Percentiles rank a stretch among this genome's conserved stretches.
Evolutionary conservation across 2,888 invertebrate genomes (phyloP).

Genomic region (Epiblema foenella): DNA sequence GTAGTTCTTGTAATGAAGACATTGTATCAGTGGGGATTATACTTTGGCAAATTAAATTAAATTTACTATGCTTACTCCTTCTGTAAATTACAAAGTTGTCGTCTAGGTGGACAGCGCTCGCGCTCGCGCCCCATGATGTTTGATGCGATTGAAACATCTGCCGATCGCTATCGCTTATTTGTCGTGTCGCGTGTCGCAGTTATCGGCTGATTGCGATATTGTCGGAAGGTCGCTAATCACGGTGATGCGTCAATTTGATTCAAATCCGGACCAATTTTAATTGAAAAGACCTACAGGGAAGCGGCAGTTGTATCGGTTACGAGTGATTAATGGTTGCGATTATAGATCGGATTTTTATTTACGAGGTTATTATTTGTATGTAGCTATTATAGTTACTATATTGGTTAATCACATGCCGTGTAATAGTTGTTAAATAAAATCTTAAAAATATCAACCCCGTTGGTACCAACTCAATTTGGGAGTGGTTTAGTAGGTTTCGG

Average conservation of each 20-base stretch:
- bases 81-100: background rate
- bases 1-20: background rate
- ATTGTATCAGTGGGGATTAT: background rate
- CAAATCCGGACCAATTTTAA: slow-evolving; percentile 72
- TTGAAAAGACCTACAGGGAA: slow-evolving; percentile 64
- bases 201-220: slow-evolving; percentile 66
- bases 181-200: slow-evolving; percentile 67
- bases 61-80: background rate
- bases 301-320: slow-evolving; percentile 60
- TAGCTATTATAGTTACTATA: background rate
- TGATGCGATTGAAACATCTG: slow-evolving; percentile 64
- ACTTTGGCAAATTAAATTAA: background rate
- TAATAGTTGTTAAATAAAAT: background rate
- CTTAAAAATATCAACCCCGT: background rate
- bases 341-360: slow-evolving; percentile 50
- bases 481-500: background rate
- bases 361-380: slow-evolving; percentile 14
- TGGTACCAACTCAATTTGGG: too few species aligned
- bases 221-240: slow-evolving; percentile 64
- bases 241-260: slow-evolving; percentile 74
- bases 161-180: slow-evolving; percentile 68
- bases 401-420: background rate
- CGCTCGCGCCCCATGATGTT: slow-evolving; percentile 33
- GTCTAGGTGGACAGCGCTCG: slow-evolving; percentile 43
- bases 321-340: slow-evolving; percentile 64